A percentile compares a stretch with the other conserved stretches of the same genome.
These are phyloP conservation scores for Megaptera novaeangliae DNA, from an alignment of 2,113 vertebrate species.

Conservation along the genomic window DNA sequence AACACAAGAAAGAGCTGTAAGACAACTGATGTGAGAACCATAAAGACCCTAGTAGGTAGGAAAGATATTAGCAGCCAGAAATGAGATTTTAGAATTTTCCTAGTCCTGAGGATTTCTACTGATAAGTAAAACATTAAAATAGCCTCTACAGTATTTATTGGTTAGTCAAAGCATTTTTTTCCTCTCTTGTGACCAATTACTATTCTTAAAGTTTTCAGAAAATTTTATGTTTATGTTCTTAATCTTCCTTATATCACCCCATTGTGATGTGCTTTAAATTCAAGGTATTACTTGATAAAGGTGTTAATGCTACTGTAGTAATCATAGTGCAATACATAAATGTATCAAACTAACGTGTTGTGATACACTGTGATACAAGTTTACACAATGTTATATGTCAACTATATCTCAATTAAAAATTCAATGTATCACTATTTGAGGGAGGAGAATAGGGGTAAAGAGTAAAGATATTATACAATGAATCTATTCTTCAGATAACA, in stretches of 20 bases:
- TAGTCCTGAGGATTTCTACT: background rate
- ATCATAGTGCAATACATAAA: background rate
- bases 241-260: background rate
- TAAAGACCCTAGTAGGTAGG: background rate
- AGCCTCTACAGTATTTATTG: background rate
- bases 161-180: background rate
- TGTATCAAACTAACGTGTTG: background rate
- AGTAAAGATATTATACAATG: conserved; percentile 18
- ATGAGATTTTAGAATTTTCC: background rate
- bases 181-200: background rate
- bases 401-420: background rate
- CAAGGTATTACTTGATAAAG: background rate
- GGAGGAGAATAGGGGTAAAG: background rate
- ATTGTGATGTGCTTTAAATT: conserved; percentile 1
- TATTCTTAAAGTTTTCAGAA: background rate
- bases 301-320: background rate
- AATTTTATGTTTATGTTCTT: background rate
- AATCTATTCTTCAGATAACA: conserved; percentile 24
- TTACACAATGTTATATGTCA: background rate
- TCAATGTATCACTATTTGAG: background rate
- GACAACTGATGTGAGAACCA: background rate
- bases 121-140: conserved; percentile 11
- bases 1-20: background rate
- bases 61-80: background rate
- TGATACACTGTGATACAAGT: background rate